phyloP scores from a whole-genome alignment of 2,888 invertebrate genomes.

The Cheilosia scutellata region DNA sequence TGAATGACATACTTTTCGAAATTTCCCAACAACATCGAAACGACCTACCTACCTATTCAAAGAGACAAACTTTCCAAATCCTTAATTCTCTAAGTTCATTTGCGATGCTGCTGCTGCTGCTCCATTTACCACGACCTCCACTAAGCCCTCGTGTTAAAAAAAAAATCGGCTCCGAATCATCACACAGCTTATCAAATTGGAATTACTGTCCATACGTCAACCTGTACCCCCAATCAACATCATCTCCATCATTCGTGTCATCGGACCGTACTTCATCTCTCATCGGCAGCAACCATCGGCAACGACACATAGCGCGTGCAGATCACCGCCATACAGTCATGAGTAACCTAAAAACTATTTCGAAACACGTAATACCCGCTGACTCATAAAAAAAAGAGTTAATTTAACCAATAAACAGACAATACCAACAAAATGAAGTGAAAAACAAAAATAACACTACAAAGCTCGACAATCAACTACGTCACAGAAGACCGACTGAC shows the following conservation, averaged over 20 bases:
- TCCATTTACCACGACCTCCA: constrained; percentile 36
- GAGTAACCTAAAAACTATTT: constrained; percentile 75
- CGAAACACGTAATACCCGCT: constrained; percentile 66
- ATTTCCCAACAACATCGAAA: too few species aligned
- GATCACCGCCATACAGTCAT: constrained; percentile 23
- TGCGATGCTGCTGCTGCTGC: background rate
- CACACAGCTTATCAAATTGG: constrained; percentile 41
- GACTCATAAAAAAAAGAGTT: constrained; percentile 69
- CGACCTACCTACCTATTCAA: background rate
- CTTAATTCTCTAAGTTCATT: constrained; percentile 9
- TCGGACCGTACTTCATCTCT: constrained; percentile 30
- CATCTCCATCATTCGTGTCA: constrained; percentile 55
- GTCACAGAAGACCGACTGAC: constrained; percentile 59
- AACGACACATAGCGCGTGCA: constrained; percentile 3
- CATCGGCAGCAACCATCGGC: constrained; percentile 28
- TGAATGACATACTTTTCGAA: too few species aligned
- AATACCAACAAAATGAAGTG: constrained; percentile 60
- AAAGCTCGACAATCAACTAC: constrained; percentile 67
- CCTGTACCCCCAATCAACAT: constrained; percentile 55
- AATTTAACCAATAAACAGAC: constrained; percentile 70
- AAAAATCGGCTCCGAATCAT: constrained; percentile 46
- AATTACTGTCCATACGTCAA: constrained; percentile 61
- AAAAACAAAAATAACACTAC: constrained; percentile 21
- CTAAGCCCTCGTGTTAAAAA: constrained; percentile 27
- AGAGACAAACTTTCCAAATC: constrained; percentile 37